Evolutionary conservation across 2,888 invertebrate species (phyloP).

Genomic region (Azorinus chamasolen): DNA sequence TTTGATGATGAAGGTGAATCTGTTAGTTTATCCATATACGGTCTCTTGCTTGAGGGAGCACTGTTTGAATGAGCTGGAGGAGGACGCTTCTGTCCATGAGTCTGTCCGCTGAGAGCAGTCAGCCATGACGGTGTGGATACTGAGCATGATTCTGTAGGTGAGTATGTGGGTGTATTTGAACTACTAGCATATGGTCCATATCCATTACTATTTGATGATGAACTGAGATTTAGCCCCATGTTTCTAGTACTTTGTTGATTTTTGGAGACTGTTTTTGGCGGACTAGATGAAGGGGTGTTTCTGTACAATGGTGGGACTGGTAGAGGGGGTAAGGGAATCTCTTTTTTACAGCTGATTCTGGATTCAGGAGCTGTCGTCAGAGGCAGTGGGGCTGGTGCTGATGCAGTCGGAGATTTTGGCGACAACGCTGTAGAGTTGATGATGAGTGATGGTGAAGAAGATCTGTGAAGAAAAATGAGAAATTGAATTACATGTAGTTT

Average conservation of each 20-base stretch:
- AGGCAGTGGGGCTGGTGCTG: constrained; percentile 1
- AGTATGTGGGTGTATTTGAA: neutral
- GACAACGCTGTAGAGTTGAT: constrained; percentile 12
- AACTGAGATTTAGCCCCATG: no score
- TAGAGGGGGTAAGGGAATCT: no score
- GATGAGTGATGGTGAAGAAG: constrained; percentile 40
- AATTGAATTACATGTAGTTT: no score
- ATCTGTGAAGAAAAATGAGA: constrained; percentile 33
- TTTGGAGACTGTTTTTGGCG: no score
- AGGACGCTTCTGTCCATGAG: constrained; percentile 58
- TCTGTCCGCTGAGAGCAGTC: constrained; percentile 49
- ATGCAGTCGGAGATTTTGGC: constrained; percentile 31
- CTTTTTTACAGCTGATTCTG: no score
- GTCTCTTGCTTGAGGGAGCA: constrained; percentile 39
- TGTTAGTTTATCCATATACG: constrained; percentile 37
- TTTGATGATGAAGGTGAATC: constrained; percentile 58
- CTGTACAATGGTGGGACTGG: no score
- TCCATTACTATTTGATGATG: no score
- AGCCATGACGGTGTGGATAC: constrained; percentile 48
- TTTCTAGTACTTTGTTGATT: no score
- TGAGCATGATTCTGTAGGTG: no score
- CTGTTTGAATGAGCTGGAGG: constrained; percentile 48
- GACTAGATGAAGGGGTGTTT: no score
- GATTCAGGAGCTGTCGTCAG: constrained; percentile 16
- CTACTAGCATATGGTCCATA: no score